Percentiles rank a stretch among this genome's conserved stretches.
Evolutionary conservation across 2,113 vertebrate species (phyloP).

Genomic region (Gopherus evgoodei): DNA sequence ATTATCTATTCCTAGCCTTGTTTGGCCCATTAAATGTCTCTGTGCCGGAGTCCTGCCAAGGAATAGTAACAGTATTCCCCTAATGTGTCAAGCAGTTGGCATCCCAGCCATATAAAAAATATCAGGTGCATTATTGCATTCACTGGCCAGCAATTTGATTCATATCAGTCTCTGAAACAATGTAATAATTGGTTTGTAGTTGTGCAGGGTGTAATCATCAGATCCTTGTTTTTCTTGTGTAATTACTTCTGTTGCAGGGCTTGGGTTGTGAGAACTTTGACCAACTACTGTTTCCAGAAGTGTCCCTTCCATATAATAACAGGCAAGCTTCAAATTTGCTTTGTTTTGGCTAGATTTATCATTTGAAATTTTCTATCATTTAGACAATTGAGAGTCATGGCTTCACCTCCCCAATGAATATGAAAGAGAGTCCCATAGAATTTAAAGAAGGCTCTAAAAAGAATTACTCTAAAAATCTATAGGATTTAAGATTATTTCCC

Average conservation of each 20-base stretch:
- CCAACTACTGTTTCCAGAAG: background rate
- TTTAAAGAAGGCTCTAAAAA: background rate
- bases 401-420: background rate
- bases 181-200: rapidly evolving
- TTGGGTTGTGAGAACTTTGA: background rate
- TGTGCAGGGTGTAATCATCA: background rate
- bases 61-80: background rate
- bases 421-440: background rate
- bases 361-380: background rate
- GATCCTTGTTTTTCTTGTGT: background rate
- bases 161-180: background rate
- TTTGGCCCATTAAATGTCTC: background rate
- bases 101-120: background rate
- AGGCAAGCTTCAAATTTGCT: background rate
- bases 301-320: background rate
- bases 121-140: background rate
- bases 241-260: background rate
- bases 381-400: background rate
- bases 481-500: background rate
- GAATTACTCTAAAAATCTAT: background rate
- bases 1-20: background rate
- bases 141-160: background rate
- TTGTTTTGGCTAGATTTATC: background rate
- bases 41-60: background rate
- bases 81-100: rapidly evolving